Evolutionary conservation across 1,140 invertebrate species (phyloP).

Genomic region (Parapsyche elsis): DNA sequence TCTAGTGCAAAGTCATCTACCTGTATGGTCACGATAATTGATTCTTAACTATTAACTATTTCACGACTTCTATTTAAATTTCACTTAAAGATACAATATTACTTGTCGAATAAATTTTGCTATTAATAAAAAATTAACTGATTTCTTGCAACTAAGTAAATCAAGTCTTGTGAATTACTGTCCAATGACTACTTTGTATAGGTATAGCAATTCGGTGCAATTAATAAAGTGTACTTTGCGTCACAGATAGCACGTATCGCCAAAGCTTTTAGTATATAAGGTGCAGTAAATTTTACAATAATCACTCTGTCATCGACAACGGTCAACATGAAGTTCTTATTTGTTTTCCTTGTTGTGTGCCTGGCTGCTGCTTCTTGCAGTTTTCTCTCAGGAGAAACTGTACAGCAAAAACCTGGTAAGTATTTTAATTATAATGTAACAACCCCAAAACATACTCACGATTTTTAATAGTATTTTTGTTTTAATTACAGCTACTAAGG

Average conservation of each 20-base stretch:
- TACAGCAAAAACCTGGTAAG: background rate
- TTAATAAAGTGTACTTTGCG: background rate
- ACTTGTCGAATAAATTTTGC: too few species aligned
- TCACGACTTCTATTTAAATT: too few species aligned
- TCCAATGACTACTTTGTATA: too few species aligned
- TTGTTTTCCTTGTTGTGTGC: conserved; percentile 38
- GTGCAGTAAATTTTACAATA: background rate
- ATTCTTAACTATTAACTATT: too few species aligned
- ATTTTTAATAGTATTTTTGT: conserved; percentile 48
- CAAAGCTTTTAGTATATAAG: background rate
- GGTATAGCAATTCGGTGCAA: too few species aligned
- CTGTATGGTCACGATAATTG: background rate
- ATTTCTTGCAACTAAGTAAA: too few species aligned
- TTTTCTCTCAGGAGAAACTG: background rate
- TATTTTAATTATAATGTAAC: background rate
- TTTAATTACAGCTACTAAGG: conserved; percentile 54
- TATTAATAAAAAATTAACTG: too few species aligned
- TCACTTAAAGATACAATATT: too few species aligned
- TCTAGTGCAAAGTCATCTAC: background rate
- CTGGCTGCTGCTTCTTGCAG: conserved; percentile 3
- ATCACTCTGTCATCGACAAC: conserved; percentile 11
- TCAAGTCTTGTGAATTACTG: too few species aligned
- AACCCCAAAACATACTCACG: background rate
- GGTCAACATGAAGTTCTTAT: conserved; percentile 37
- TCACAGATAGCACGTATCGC: background rate